Conservation (phyloP, 2,113 vertebrate genomes). For the Gobio gobio region DNA sequence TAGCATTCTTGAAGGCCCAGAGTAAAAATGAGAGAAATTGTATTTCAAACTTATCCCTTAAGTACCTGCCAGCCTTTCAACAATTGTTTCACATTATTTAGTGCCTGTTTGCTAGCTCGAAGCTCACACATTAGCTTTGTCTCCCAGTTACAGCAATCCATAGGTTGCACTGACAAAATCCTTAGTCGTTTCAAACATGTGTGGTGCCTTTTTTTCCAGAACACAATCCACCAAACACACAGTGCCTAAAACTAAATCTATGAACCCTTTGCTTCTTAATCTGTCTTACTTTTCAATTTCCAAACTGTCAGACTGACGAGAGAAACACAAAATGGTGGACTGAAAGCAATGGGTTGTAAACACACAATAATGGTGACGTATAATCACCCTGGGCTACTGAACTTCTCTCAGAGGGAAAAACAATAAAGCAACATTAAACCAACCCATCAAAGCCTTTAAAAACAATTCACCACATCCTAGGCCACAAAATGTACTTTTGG, state of each 20-base stretch:
- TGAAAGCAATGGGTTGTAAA: constrained; percentile 57
- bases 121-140: constrained; percentile 31
- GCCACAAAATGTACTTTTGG: constrained; percentile 53
- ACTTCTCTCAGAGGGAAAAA: not conserved
- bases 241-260: constrained; percentile 67
- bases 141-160: constrained; percentile 73
- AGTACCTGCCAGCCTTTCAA: not conserved
- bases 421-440: constrained; percentile 49
- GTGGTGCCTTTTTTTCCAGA: constrained; percentile 62
- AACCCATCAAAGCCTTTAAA: constrained; percentile 21
- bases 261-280: constrained; percentile 55
- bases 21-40: not conserved
- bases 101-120: not conserved
- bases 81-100: not conserved
- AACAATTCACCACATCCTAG: constrained; percentile 68
- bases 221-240: constrained; percentile 65
- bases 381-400: constrained; percentile 61
- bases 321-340: constrained; percentile 64
- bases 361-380: constrained; percentile 37
- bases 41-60: not conserved
- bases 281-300: constrained; percentile 55
- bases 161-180: constrained; percentile 76
- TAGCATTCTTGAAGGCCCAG: not conserved
- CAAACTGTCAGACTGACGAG: constrained; percentile 59
- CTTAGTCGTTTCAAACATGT: constrained; percentile 64